Evolutionary conservation across 2,113 vertebrate genomes (phyloP), one percentile per base, ranked within the genome.

Genomic region (Indicator indicator): DNA sequence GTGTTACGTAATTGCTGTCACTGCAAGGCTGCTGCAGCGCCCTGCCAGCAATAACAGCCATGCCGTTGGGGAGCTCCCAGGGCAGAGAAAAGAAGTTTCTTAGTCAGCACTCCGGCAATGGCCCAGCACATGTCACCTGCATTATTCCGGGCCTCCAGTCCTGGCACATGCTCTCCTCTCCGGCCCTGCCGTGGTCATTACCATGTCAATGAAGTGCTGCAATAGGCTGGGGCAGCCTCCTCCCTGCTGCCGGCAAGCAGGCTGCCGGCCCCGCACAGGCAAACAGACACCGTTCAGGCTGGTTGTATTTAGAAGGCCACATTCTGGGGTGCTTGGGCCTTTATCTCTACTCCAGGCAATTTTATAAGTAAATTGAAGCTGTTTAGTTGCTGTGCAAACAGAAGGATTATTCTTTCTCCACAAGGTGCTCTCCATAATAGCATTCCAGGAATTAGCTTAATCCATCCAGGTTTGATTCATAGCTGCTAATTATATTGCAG

Each of bases 1-100:
- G 96, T 96, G 97, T 98, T 98, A 98, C 97, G 97, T 97, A 97
- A 98, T 97, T 97, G 97, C 97, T 97, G 97, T 97, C 97, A 97
- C 78, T 97, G 97, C 97, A 97, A 95, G 96, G 97, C 96, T 97
- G 97, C 97, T 98, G 97, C 97, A 98, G 98, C 98, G 96, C 97
- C 95, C 90, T 67, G 96, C 97, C 97, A 97, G 97, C 98, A 97
- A 97, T 97, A 97, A 98, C 98, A 98, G 18, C 83, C 97, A 97
- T 97, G 94, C 94, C 91, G 95, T 96, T 98, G 97, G 96, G 97
- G 90, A 96, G 97, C 96, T 97, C 97, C 90, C 85, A 96, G 97
- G 96, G 94, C 91, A 97, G 97, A 98, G 96, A 96, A 98, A 98
- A 97, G 96, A 97, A 97, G 94, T 95, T 92, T 96, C 97, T 97